Evolutionary conservation across 2,113 vertebrate genomes (phyloP).

Genomic region (Aspidoscelis tigris): DNA sequence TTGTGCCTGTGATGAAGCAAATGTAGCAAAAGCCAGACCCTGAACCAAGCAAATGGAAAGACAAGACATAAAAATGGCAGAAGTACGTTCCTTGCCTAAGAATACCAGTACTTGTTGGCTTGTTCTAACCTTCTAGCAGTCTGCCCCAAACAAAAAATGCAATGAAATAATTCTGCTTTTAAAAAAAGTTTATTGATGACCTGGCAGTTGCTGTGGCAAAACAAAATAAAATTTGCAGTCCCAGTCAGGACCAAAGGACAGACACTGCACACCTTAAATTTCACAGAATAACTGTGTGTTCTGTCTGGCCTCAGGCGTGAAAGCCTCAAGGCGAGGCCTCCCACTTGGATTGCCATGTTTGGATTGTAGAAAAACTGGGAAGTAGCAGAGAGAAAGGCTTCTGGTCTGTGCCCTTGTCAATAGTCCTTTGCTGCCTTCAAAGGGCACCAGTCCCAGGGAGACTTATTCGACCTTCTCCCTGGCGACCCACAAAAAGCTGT

Average conservation of each 20-base stretch:
- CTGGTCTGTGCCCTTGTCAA: constrained; percentile 6
- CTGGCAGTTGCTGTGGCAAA: background rate
- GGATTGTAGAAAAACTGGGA: constrained; percentile 8
- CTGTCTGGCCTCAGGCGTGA: constrained; percentile 7
- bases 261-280: constrained; percentile 21
- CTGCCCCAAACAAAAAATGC: background rate
- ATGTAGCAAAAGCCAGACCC: background rate
- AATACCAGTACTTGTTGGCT: background rate
- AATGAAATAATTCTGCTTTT: constrained; percentile 2
- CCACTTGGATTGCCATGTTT: constrained; percentile 26
- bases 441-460: background rate
- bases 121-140: background rate
- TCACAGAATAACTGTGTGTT: constrained; percentile 31
- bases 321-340: constrained; percentile 12
- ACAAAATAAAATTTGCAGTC: background rate
- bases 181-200: constrained; percentile 14
- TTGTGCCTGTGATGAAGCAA: background rate
- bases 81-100: background rate
- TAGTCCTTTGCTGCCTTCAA: constrained; percentile 1
- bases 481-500: background rate
- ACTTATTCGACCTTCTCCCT: constrained; percentile 8
- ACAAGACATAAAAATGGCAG: background rate
- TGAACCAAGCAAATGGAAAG: background rate
- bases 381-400: constrained; percentile 16
- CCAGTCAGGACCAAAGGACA: background rate